Evolutionary conservation across 2,113 vertebrate species (phyloP), one percentile per base, ranked within the genome.

Genomic region (Heterocephalus glaber): DNA sequence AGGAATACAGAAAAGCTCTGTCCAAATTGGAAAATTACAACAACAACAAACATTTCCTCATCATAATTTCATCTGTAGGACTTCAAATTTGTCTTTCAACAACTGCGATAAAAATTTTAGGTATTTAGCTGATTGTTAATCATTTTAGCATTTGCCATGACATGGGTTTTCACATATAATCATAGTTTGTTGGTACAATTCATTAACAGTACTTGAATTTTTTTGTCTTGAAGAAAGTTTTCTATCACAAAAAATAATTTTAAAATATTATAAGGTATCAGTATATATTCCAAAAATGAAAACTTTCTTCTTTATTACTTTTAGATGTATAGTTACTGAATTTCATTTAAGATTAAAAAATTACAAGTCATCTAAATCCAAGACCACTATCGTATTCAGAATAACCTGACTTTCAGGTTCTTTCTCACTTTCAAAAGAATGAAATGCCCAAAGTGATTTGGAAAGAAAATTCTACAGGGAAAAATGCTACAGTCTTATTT

Each of bases 401-500:
- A 94, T 96, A 98, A 97, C 93, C 94, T 97, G 95, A 98, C 65
- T 88, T 97, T 97, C 97, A 93, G 88, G 38, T 72, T 96, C 92
- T 92, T 98, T 95, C 94, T 97, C 95, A 97, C 92, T 95, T 97
- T 95, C 86, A 90, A 97, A 98, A 98, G 26, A 98, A 95, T 97
- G 96, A 97, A 97, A 97, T 93, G 89, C 0, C 97, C 95, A 97
- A 97, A 95, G 84, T 0, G 89, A 94, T 97, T 97, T 98, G 98
- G 97, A 97, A 98, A 96, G 97, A 97, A 95, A 20, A 2, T 70
- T 97, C 95, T 97, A 97, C 56, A 84, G 95, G 80, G 97, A 97
- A 97, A 97, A 77, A 87, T 41, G 91, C 94, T 74, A 70, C 96
- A 96, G 94, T 91, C 65, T 95, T 96, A 92, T 97, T 97, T 98